Base-by-base conservation (phyloP, 2,888 invertebrate species). In the Idaea dimidiata region DNA sequence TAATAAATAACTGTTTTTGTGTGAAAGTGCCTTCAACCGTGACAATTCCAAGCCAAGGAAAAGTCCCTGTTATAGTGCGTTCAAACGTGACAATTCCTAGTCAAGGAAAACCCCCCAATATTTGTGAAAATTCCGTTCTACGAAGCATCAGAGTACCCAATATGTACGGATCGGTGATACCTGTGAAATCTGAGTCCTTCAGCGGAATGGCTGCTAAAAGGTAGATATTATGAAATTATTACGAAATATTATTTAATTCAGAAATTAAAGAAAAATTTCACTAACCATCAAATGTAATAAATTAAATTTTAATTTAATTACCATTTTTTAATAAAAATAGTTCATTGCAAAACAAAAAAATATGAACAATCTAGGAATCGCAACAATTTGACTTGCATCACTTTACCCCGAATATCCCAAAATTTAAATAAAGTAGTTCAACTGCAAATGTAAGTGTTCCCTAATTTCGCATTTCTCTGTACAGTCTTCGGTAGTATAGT, bases 151-250 rank as follows among this genome's bases (percentile, higher is more conserved):
- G 84, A 61, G 66, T 82, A 70, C 72, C 80, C 58, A 91, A 85
- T 62, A 92, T 92, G 91, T 91, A 85, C 78, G 88, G 91, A 64
- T 82, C 89, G 67, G 86, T 91, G 69, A 86, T 91, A 68, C 85
- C 91, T n/a, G 84, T 90, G 17, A 91, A 91, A 78, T 76, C 88
- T 64, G 92, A 91, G 73, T 83, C 82, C 16, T 92, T 92, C 88
- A 92, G 91, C 70, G 89, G 87, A 65, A 84, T 91, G 74, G 88
- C 85, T 67, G 89, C 91, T 66, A 92, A 91, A 86, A 90, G 91
- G 92, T 92, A 83, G 80, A 59, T 79, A 75, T 76, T 70, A 60
- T 32, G 69, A 64, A 66, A 64, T 24, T 62, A 64, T 75, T 74
- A 67, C 72, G 72, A 66, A 72, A 74, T 59, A 64, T 57, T 17